Base-by-base conservation (phyloP, 2,113 vertebrate species). In the Conger conger region DNA sequence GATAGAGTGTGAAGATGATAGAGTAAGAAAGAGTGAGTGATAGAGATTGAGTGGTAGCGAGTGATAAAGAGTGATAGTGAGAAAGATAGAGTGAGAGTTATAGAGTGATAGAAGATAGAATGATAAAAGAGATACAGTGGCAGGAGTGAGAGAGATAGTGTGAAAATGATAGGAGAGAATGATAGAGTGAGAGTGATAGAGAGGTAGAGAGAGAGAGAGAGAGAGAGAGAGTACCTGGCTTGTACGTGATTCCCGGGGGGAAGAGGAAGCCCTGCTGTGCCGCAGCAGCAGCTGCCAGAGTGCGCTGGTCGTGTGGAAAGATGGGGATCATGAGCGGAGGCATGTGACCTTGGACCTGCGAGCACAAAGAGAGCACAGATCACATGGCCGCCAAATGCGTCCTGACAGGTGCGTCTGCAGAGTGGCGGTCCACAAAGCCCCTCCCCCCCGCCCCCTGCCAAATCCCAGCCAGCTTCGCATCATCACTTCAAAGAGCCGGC, bases 261-360 rank as follows among this genome's bases (percentile, higher is more conserved):
- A 99, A 99, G 94, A 99, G 97, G 96, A 99, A 99, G 92, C 98
- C 98, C 95, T 99, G 98, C 93, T 99, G 98, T 90, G 98, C 98
- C 80, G 98, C 98, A 88, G 98, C 98, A 84, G 98, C 98, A 63
- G 98, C 98, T 93, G 98, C 98, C 95, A 99, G 95, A 86, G 98
- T 98, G 94, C 98, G 97, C 95, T 99, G 98, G 97, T 99, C 98
- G 95, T 99, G 98, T 97, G 98, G 98, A 96, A 99, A 99, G 96
- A 99, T 99, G 95, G 98, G 98, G 97, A 99, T 99, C 98, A 99
- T 99, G 95, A 99, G 98, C 93, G 98, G 98, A 97, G 98, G 97
- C 97, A 99, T 99, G 97, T 99, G 98, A 98, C 98, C 98, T 96
- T 99, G 98, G 96, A 99, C 98, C 98, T 99, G 98, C 97, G 95